These are phyloP conservation scores for Platycnemis pennipes DNA, from an alignment of 2,888 invertebrate species.

Conservation along the genomic window DNA sequence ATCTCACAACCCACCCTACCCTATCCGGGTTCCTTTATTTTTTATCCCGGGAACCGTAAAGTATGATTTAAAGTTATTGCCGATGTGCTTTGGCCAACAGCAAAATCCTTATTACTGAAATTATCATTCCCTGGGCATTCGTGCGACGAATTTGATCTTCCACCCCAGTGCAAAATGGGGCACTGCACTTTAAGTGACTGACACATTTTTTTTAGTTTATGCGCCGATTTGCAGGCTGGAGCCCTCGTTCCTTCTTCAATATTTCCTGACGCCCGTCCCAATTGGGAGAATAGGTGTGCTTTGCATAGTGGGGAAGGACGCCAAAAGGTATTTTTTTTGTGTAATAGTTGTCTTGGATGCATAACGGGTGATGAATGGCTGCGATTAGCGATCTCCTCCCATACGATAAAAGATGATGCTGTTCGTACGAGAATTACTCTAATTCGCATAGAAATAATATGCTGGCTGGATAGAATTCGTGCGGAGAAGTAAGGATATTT, in stretches of 20 bases:
- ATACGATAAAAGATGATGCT: too few relatives aligned
- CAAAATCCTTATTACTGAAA: constrained; percentile 13
- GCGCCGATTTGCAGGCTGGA: neutral
- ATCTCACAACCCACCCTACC: neutral
- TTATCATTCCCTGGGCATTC: constrained; percentile 27
- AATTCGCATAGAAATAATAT: too few relatives aligned
- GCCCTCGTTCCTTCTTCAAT: neutral
- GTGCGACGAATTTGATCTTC: neutral
- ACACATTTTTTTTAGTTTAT: neutral
- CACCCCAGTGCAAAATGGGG: neutral
- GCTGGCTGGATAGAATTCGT: too few relatives aligned
- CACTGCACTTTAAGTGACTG: neutral
- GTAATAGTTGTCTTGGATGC: too few relatives aligned
- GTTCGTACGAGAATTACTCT: too few relatives aligned
- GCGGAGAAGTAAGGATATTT: too few relatives aligned
- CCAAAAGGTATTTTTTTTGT: too few relatives aligned
- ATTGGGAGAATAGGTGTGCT: neutral
- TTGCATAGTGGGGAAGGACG: neutral
- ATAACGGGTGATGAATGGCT: too few relatives aligned
- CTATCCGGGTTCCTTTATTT: constrained; percentile 23
- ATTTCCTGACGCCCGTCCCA: neutral
- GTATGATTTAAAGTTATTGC: constrained; percentile 39
- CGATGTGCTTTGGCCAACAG: neutral
- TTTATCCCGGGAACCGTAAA: constrained; percentile 17
- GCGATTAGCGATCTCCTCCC: too few relatives aligned